Percentiles rank a stretch among this genome's conserved stretches.
Evolutionary conservation across 2,888 invertebrate species (phyloP).

Genomic region (Heterodera filipjevi): DNA sequence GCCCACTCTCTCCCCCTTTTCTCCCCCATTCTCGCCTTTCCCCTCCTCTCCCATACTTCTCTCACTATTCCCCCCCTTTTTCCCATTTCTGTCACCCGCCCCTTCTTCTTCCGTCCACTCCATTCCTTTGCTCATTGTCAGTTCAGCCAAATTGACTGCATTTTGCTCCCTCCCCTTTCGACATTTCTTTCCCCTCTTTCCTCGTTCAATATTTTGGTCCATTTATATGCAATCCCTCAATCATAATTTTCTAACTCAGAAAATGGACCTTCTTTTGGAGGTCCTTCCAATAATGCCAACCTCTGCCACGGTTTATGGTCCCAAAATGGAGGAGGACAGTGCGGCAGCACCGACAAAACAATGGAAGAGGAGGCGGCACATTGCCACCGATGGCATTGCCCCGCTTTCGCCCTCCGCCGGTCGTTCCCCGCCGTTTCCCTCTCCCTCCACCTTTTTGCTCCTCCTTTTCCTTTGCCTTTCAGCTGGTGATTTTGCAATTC

Average conservation of each 20-base stretch:
- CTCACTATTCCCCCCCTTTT: too few species aligned
- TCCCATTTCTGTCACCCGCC: not conserved
- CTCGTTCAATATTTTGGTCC: not conserved
- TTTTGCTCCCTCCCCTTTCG: not conserved
- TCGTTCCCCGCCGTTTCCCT: not conserved
- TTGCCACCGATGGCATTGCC: not conserved
- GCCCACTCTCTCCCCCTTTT: not conserved
- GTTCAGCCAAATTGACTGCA: not conserved
- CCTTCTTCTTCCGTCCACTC: not conserved
- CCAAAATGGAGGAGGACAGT: not conserved
- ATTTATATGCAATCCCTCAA: not conserved
- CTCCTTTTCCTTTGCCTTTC: conserved; percentile 12
- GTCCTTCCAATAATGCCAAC: not conserved
- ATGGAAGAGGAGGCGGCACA: conserved; percentile 9
- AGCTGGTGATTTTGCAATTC: not conserved
- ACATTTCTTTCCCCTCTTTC: not conserved
- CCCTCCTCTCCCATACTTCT: too few species aligned
- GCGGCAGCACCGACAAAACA: not conserved
- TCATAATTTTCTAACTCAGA: not conserved
- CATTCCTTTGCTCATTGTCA: not conserved
- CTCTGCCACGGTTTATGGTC: not conserved
- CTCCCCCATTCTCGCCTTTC: not conserved
- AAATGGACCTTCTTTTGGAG: not conserved
- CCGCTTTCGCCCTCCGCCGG: not conserved
- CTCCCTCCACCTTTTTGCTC: not conserved